phyloP scores from a whole-genome alignment of 2,888 invertebrate species.

The Himalopsyche kuldschensis region DNA sequence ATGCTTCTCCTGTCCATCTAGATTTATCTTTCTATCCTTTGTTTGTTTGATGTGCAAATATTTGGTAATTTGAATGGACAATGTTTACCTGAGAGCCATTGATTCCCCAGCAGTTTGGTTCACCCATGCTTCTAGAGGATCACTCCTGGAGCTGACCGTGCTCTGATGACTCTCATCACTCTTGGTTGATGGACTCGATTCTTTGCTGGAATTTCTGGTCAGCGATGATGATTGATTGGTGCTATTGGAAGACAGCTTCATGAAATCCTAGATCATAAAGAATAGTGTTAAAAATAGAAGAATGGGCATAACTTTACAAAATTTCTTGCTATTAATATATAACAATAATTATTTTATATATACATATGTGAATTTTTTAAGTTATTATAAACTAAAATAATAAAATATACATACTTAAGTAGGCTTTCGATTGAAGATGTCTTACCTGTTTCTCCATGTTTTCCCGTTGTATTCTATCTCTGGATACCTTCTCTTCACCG shows the following conservation, averaged over 20 bases:
- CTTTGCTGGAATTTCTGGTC: conserved; percentile 55
- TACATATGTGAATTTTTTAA: no score
- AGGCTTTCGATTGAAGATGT: no score
- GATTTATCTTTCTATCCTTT: no score
- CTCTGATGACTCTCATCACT: conserved; percentile 56
- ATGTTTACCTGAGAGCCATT: conserved; percentile 54
- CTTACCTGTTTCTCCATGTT: conserved; percentile 56
- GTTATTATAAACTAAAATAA: no score
- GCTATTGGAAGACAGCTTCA: conserved; percentile 22
- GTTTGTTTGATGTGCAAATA: no score
- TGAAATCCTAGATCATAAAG: conserved; percentile 15
- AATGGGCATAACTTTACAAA: no score
- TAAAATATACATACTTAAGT: no score
- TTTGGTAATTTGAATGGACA: no score
- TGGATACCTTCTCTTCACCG: conserved; percentile 70
- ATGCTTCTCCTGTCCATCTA: no score
- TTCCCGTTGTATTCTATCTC: conserved; percentile 67
- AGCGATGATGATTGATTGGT: conserved; percentile 46
- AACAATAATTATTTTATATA: no score
- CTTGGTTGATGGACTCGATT: conserved; percentile 58
- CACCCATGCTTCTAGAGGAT: conserved; percentile 47
- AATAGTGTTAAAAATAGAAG: not conserved
- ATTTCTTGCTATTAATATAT: no score
- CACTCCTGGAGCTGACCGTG: conserved; percentile 47
- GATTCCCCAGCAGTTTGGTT: conserved; percentile 59